Evolutionary conservation across 2,797 vertebrate species (phyloP), one percentile per base, ranked within the genome.

Genomic region (Nannoperca obscura): DNA sequence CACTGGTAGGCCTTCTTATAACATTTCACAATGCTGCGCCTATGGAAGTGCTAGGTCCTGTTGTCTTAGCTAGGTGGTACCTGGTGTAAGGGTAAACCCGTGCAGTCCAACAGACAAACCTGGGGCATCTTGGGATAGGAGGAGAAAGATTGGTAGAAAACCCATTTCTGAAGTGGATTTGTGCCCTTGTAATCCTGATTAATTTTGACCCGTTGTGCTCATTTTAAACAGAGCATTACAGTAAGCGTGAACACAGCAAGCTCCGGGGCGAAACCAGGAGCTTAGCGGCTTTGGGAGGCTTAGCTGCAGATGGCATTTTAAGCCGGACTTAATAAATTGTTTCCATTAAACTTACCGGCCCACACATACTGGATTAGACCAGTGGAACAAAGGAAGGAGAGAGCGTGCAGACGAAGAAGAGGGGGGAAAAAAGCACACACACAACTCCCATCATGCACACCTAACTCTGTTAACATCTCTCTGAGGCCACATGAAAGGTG

Each of bases 251-350:
- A 94, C 93, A 94, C 94, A 91, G 93, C 90, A 82, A 94, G 93
- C 94, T 95, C 89, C 78, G 70, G 92, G 94, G 94, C 93, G 90
- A 95, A 94, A 94, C 92, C 94, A 86, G 92, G 92, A 94, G 95
- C 95, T 96, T 95, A 96, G 93, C 93, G 91, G 95, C 94, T 96
- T 95, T 95, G 94, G 85, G 92, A 91, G 94, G 95, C 95, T 96
- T 96, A 95, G 93, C 95, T 94, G 94, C 96, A 96, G 95, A 95
- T 96, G 96, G 95, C 95, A 95, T 95, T 95, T 96, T 95, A 96
- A 96, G 95, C 95, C 91, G 90, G 94, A 95, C 94, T 95, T 95
- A 96, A 96, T 95, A 96, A 96, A 95, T 96, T 95, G 95, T 96
- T 96, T 96, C 95, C 95, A 96, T 96, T 96, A 96, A 95, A 96